phyloP scores from a whole-genome alignment of 2,797 vertebrate species.

The Oryzias sinensis region DNA sequence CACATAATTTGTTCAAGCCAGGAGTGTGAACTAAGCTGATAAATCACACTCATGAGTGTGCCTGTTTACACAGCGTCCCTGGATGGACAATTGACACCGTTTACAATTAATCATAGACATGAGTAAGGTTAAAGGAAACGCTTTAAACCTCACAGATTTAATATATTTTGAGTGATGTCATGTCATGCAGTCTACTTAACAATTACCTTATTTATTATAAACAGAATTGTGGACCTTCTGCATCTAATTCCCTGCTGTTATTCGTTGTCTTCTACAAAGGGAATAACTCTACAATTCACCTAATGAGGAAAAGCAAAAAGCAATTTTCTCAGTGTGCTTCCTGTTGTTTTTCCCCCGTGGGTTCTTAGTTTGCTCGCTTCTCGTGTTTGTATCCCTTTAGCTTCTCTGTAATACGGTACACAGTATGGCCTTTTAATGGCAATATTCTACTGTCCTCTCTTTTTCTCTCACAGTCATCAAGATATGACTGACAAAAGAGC shows the following conservation, averaged over 20 bases:
- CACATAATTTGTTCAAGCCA: constrained; percentile 39
- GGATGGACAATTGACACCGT: constrained; percentile 22
- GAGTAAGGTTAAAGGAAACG: constrained; percentile 1
- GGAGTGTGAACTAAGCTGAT: constrained; percentile 30
- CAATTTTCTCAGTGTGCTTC: constrained; percentile 54
- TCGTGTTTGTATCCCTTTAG: constrained; percentile 41
- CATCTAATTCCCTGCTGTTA: constrained; percentile 13
- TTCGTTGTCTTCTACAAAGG: constrained; percentile 21
- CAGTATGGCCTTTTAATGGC: constrained; percentile 36
- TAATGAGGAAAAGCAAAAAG: constrained; percentile 55
- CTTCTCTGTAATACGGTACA: constrained; percentile 34
- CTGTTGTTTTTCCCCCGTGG: constrained; percentile 46
- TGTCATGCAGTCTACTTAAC: constrained; percentile 4
- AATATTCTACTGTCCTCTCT: constrained; percentile 10
- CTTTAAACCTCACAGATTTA: constrained; percentile 6
- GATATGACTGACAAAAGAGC: constrained; percentile 16
- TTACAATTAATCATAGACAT: constrained; percentile 37
- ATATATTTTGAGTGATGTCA: constrained; percentile 1
- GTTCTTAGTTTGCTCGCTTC: constrained; percentile 38
- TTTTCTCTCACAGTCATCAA: constrained; percentile 18
- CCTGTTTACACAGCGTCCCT: constrained; percentile 4
- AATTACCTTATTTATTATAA: constrained; percentile 20
- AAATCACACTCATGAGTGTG: constrained; percentile 34
- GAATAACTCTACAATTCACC: constrained; percentile 37
- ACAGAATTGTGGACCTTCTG: constrained; percentile 11